Evolutionary conservation across 2,113 vertebrate species (phyloP), one percentile per base, ranked within the genome.

Genomic region (Copsychus sechellarum): DNA sequence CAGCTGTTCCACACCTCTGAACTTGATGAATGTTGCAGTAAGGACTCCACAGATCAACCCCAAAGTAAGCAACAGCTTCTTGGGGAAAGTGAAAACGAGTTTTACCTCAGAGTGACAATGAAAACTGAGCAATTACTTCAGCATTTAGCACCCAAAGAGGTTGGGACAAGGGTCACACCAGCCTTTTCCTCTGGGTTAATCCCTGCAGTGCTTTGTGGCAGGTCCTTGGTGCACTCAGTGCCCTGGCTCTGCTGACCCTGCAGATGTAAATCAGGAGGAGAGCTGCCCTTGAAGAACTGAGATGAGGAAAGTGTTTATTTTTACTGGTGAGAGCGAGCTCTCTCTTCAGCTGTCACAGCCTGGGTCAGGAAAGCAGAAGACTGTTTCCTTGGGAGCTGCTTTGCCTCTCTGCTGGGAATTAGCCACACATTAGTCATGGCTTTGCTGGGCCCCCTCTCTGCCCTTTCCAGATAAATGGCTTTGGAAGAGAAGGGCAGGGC

Each of bases 361-460:
- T 22, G 78, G 81, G 86, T 65, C 89, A 73, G 78, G 61, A 34
- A 76, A 69, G 74, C 22, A 3, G 34, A 18, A 69, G 40, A 42
- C 54, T 23, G n/a, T 33, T 89, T 76, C 61, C 81, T 10, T 50
- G 85, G 81, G 78, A 91, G 45, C n/a, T 85, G 81, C 33, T 72
- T 50, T 72, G 36, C 61, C 33, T 48, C 78, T 80, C 81, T 45
- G 38, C 76, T n/a, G 91, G 91, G 91, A 56, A 51, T 95, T 50
- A 66, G 54, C 48, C 25, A 51, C 84, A 93, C 56, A 50, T 97
- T 94, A 95, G 47, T 96, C 94, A 92, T 9, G 76, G 84, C 36
- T 96, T 47, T 57, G 61, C 86, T 81, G 78, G 58, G 62, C n/a
- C 57, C 74, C 58, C 23, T 90, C 66, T 51, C 11, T 76, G 70